Evolutionary conservation across 2,888 invertebrate species (phyloP).

Genomic region (Eristalis tenax): DNA sequence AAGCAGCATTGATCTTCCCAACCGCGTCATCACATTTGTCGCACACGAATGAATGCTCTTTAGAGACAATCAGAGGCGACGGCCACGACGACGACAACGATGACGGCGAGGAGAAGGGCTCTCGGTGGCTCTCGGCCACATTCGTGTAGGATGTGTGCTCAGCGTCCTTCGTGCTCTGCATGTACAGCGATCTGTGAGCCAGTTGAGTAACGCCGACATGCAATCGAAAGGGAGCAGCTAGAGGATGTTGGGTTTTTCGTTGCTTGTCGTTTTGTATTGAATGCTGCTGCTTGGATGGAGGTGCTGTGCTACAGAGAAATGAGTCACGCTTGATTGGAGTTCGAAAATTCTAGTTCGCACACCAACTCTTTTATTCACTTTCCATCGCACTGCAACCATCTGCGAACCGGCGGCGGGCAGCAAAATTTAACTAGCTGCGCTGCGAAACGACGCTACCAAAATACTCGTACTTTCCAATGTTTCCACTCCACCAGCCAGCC

Average conservation of each 20-base stretch:
- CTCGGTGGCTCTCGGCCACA: constrained; percentile 33
- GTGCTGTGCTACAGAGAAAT: constrained; percentile 28
- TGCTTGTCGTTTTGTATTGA: constrained; percentile 35
- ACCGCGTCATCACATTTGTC: constrained; percentile 70
- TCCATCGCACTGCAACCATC: not conserved
- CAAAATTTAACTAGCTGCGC: not conserved
- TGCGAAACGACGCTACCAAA: not conserved
- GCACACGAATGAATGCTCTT: constrained; percentile 61
- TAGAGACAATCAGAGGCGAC: not conserved
- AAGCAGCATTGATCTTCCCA: constrained; percentile 59
- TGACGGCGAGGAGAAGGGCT: constrained; percentile 18
- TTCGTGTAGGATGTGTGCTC: constrained; percentile 65
- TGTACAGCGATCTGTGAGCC: constrained; percentile 33
- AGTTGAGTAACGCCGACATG: constrained; percentile 44
- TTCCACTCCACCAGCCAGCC: constrained; percentile 3
- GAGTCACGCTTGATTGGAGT: constrained; percentile 36
- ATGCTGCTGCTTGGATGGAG: constrained; percentile 3
- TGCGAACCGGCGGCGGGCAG: not conserved
- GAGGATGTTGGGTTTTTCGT: constrained; percentile 24
- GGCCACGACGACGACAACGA: not conserved
- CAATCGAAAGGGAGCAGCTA: constrained; percentile 55
- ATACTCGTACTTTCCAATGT: constrained; percentile 12
- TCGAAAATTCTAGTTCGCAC: too few species aligned
- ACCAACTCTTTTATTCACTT: constrained; percentile 45
- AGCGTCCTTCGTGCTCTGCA: constrained; percentile 56